phyloP scores from a whole-genome alignment of 2,888 invertebrate genomes.

The Nomada lathburiana region DNA sequence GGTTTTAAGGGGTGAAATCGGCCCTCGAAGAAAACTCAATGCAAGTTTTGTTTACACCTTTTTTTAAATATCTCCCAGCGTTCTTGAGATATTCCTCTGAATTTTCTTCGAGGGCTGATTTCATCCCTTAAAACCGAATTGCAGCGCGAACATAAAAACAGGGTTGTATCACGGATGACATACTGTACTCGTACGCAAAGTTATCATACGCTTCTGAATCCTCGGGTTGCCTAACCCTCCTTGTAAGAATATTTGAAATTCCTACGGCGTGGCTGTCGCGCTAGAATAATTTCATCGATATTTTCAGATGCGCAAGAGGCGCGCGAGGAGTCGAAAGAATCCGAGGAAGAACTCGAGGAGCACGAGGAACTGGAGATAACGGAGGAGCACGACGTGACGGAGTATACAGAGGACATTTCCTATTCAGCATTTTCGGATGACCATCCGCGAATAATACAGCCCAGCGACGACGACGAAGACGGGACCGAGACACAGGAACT shows the following conservation, averaged over 20 bases:
- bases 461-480: slow-evolving; percentile 71
- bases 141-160: no score
- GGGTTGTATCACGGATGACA: no score
- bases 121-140: no score
- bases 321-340: slow-evolving; percentile 28
- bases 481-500: slow-evolving; percentile 76
- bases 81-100: no score
- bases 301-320: slow-evolving; percentile 19
- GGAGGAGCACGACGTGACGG: slow-evolving; percentile 58
- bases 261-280: neutral
- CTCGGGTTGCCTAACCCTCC: no score
- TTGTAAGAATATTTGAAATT: neutral
- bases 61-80: neutral
- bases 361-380: slow-evolving; percentile 64
- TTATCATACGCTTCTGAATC: no score
- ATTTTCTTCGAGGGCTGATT: no score
- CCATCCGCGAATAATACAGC: slow-evolving; percentile 68
- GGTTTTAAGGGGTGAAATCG: no score
- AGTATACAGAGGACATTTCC: slow-evolving; percentile 64
- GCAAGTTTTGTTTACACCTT: no score
- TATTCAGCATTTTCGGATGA: slow-evolving; percentile 56
- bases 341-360: slow-evolving; percentile 57
- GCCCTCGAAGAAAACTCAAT: no score
- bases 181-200: no score
- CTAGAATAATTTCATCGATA: neutral